These are phyloP conservation scores for Myxocyprinus asiaticus DNA, from an alignment of 2,113 vertebrate genomes.

Conservation along the genomic window DNA sequence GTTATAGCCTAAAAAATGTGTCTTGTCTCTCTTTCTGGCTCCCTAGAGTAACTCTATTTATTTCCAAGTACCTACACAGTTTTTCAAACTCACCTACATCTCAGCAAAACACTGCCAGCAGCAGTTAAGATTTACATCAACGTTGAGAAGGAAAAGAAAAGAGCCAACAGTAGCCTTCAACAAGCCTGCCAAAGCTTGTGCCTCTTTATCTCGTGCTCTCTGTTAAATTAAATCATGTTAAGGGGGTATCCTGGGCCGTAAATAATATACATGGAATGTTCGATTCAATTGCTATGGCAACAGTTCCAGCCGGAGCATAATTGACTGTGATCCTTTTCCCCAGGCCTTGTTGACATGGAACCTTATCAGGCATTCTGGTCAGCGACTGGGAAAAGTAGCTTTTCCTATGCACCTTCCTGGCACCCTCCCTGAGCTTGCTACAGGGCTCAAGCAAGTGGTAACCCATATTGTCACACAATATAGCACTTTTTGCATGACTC, in stretches of 20 bases:
- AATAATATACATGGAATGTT: conserved; percentile 85
- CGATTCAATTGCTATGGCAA: conserved; percentile 85
- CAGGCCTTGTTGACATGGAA: conserved; percentile 83
- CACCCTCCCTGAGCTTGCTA: conserved; percentile 73
- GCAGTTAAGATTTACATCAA: conserved; percentile 32
- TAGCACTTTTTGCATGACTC: conserved; percentile 61
- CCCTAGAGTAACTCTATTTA: conserved; percentile 14
- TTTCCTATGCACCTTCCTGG: conserved; percentile 75
- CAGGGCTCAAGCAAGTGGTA: conserved; percentile 66
- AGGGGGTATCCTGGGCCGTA: conserved; percentile 74
- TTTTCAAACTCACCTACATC: conserved; percentile 30
- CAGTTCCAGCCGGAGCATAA: conserved; percentile 80
- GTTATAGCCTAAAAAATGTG: conserved; percentile 14
- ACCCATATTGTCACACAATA: conserved; percentile 60
- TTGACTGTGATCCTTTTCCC: conserved; percentile 80
- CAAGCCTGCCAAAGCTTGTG: background rate
- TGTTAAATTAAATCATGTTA: conserved; percentile 82
- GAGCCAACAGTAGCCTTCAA: background rate
- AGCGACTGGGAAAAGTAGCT: conserved; percentile 81
- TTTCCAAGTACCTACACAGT: conserved; percentile 29
- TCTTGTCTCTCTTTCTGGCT: conserved; percentile 10
- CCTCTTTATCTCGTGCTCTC: conserved; percentile 53
- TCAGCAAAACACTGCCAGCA: conserved; percentile 22
- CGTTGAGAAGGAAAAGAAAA: conserved; percentile 4
- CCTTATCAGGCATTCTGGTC: conserved; percentile 88